Evolutionary conservation across 2,888 invertebrate species (phyloP).

Genomic region (Helleia helle): DNA sequence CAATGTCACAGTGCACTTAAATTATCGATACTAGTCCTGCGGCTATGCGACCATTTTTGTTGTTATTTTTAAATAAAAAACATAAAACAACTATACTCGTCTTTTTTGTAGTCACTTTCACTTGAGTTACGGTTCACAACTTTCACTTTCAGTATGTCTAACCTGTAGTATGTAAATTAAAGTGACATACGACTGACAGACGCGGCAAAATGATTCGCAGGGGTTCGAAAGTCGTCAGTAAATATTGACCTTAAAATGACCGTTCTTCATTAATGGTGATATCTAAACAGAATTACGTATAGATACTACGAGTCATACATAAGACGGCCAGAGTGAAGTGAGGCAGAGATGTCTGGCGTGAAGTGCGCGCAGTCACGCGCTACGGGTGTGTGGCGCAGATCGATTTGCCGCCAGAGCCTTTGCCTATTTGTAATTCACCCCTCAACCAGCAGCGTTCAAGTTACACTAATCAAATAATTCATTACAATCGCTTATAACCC

Average conservation of each 20-base stretch:
- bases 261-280: slow-evolving; percentile 52
- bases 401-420: slow-evolving; percentile 42
- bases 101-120: slow-evolving; percentile 31
- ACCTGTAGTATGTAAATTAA: no score
- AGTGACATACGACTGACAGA: slow-evolving; percentile 1
- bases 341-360: slow-evolving; percentile 43
- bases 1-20: no score
- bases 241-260: slow-evolving; percentile 17
- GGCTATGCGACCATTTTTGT: no score
- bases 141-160: no score
- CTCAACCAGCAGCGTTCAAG: slow-evolving; percentile 11
- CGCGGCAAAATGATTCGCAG: background rate
- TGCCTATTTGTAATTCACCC: slow-evolving; percentile 22
- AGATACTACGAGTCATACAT: slow-evolving; percentile 66
- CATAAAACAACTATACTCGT: background rate
- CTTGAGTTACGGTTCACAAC: slow-evolving; percentile 35
- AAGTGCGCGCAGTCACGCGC: slow-evolving; percentile 43
- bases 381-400: slow-evolving; percentile 46
- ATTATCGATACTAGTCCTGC: no score
- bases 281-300: slow-evolving; percentile 58
- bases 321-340: slow-evolving; percentile 45
- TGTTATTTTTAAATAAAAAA: slow-evolving; percentile 7
- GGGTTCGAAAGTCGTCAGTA: background rate
- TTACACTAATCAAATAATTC: slow-evolving; percentile 11
- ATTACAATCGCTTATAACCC: no score